Percentiles rank a stretch among this genome's conserved stretches.
Evolutionary conservation across 2,113 vertebrate species (phyloP).

Genomic region (Hystrix brachyura): DNA sequence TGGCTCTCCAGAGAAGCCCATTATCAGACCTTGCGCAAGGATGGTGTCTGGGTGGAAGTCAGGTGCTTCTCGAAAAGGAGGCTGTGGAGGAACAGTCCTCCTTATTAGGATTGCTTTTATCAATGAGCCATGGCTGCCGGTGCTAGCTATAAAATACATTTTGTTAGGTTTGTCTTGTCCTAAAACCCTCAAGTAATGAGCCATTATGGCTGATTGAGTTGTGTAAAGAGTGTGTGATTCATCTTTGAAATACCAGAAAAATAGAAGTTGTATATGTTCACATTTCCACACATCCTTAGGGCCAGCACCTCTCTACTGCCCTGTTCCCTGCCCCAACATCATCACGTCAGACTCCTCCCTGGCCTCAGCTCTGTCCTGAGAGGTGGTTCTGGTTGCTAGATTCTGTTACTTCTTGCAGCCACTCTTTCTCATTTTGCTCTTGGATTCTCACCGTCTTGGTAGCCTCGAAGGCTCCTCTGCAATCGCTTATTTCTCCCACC

Average conservation of each 20-base stretch:
- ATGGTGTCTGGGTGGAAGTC: not conserved
- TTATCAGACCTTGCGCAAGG: accelerated
- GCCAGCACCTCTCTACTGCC: not conserved
- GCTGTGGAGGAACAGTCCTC: not conserved
- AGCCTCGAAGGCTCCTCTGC: not conserved
- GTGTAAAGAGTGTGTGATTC: not conserved
- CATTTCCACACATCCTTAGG: not conserved
- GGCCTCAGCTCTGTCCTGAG: not conserved
- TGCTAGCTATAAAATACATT: not conserved
- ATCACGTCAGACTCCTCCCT: too few species aligned
- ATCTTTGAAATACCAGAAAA: not conserved
- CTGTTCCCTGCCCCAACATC: too few species aligned
- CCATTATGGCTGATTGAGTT: not conserved
- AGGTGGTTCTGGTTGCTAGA: not conserved
- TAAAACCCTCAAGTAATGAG: not conserved
- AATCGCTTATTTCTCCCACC: not conserved
- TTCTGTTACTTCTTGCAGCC: not conserved
- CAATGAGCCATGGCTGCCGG: not conserved
- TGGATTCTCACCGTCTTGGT: not conserved
- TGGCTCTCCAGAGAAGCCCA: accelerated
- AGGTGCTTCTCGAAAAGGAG: not conserved
- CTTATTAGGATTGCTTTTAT: not conserved
- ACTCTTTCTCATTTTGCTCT: not conserved
- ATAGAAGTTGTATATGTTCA: not conserved
- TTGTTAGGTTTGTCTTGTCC: not conserved